These are phyloP conservation scores for Aphelocoma coerulescens DNA, from an alignment of 2,113 vertebrate genomes.

Conservation along the genomic window DNA sequence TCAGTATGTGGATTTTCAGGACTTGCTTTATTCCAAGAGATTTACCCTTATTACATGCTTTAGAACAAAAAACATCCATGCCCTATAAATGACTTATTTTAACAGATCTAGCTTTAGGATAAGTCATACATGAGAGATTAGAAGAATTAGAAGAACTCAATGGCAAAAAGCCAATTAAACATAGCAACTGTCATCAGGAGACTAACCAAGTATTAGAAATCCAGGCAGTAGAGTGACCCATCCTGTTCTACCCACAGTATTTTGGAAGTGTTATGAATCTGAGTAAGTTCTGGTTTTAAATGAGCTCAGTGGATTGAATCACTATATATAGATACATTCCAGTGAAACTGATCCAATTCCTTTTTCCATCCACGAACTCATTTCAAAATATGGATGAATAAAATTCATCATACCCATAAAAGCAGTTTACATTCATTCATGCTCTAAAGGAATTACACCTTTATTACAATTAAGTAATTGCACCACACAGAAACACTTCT, in stretches of 20 bases:
- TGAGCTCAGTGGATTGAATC: background rate
- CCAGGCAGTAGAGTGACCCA: background rate
- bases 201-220: background rate
- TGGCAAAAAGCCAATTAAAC: background rate
- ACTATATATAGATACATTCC: background rate
- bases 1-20: background rate
- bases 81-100: background rate
- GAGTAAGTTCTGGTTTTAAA: background rate
- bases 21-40: background rate
- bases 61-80: background rate
- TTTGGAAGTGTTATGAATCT: background rate
- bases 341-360: background rate
- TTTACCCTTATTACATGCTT: background rate
- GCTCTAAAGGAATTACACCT: background rate
- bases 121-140: background rate
- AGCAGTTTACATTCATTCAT: background rate
- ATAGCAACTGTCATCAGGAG: background rate
- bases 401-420: background rate
- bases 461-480: background rate
- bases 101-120: background rate
- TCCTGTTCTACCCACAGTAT: background rate
- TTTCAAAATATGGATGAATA: background rate
- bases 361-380: background rate
- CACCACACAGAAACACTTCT: background rate
- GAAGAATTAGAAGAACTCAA: background rate